Evolutionary conservation across 2,113 vertebrate species (phyloP), one percentile per base, ranked within the genome.

Genomic region (Cisticola juncidis): DNA sequence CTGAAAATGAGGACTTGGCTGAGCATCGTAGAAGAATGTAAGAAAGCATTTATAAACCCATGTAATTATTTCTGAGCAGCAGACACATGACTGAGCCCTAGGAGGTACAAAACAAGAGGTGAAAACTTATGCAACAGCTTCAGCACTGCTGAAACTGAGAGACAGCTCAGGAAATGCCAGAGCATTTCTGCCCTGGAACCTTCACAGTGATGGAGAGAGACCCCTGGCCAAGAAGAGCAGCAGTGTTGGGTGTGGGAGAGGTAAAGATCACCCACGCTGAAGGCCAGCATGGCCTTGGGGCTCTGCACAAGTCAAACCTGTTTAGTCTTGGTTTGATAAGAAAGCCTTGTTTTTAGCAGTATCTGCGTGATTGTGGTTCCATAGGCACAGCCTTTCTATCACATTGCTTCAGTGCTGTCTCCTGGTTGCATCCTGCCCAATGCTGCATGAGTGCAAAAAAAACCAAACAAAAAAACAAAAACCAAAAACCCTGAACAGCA

Each of bases 101-200:
- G 92, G 85, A 97, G 65, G 72, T 71, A 74, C 11, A 58, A 80
- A 91, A 76, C 28, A 76, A 94, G 69, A 95, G 91, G 81, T 65
- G 90, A 77, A 91, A 78, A 81, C 80, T 91, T 92, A 61, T 0
- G 6, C 84, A 94, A 88, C 65, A 85, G 47, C 92, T 87, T 28
- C 51, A 50, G 77, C 2, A 0, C 5, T 86, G 60, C 61, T 94
- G 85, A 85, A 91, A 89, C 50, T 13, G 4, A 82, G 57, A 0
- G 1, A 33, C 58, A 76, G 28, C 76, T 88, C 9, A 2, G 70
- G 56, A 94, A 88, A 91, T 58, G 66, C 78, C 70, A 77, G 47
- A 82, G 38, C 4, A 5, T 66, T 94, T 80, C 86, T 85, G 81
- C 29, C 90, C 93, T 80, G 85, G 76, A 80, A 89, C 85, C 88